Evolutionary conservation across 2,797 vertebrate genomes (phyloP), one percentile per base, ranked within the genome.

Genomic region (Clarias laeviceps): DNA sequence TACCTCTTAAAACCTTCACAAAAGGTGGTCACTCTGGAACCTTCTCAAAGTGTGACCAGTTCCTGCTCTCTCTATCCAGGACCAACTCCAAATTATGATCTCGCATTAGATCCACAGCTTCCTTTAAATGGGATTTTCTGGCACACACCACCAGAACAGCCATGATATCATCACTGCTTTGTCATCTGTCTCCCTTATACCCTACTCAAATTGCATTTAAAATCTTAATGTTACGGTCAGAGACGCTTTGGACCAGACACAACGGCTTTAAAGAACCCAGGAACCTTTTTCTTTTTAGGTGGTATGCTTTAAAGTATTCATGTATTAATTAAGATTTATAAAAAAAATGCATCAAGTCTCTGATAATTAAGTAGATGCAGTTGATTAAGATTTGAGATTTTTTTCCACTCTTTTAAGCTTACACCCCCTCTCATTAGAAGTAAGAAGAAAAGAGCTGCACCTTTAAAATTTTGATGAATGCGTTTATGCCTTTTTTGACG

Each of bases 161-260:
- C 73, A 22, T 57, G 3, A 57, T 17, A 29, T 20, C 27, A 56
- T 27, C 72, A 74, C n/a, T 74, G n/a, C 45, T 7, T 54, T 27
- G 7, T 74, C 45, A 74, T 57, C 50, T 50, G 45, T 54, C 45
- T 27, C n/a, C 45, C 2, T 54, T 15, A 54, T 74, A 74, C 8
- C 50, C n/a, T 11, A 56, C 73, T 76, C 73, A 76, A 9, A 76
- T 76, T 56, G 15, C 73, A 57, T 74, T 50, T 54, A 54, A 54
- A 74, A 74, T 74, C 15, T 56, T 29, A 57, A 57, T 4, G n/a
- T 76, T 57, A 20, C 27, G 9, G 15, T 29, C 2, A 18, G n/a
- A 54, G 50, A 54, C 2, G 3, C 50, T 54, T 54, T 54, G 50
- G 50, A 14, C 50, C 50, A 54, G 12, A 54, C 12, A 14, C 3